Evolutionary conservation across 2,888 invertebrate genomes (phyloP).

Genomic region (Drosophila buzzatii): DNA sequence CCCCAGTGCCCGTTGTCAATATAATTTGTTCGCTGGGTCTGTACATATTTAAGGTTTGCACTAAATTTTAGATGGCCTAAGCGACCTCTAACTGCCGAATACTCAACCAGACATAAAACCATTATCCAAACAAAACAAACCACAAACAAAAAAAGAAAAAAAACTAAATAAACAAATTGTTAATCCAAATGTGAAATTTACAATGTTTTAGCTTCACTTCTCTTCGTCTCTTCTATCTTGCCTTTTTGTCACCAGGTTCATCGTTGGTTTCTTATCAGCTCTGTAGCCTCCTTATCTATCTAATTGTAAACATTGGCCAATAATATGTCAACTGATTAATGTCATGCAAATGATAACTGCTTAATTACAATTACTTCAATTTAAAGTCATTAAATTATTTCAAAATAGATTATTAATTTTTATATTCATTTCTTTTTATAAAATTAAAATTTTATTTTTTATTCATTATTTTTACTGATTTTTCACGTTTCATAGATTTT

Average conservation of each 20-base stretch:
- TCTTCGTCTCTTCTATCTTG: background rate
- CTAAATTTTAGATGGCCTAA: slow-evolving; percentile 7
- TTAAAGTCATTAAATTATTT: background rate
- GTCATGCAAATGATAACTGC: background rate
- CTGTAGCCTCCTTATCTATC: background rate
- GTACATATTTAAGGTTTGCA: slow-evolving; percentile 14
- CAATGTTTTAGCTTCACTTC: slow-evolving; percentile 7
- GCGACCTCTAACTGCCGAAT: slow-evolving; percentile 36
- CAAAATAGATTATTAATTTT: background rate
- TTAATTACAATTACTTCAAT: background rate
- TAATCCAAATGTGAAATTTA: slow-evolving; percentile 31
- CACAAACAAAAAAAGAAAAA: slow-evolving; percentile 9
- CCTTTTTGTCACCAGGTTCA: background rate
- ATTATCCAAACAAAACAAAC: slow-evolving; percentile 6
- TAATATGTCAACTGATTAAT: background rate
- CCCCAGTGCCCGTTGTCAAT: background rate
- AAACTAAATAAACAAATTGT: slow-evolving; percentile 26
- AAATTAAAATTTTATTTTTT: too few relatives aligned
- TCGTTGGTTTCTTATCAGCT: background rate
- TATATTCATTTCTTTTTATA: too few relatives aligned
- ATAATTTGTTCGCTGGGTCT: background rate
- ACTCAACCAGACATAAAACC: slow-evolving; percentile 33
- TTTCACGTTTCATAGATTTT: too few relatives aligned
- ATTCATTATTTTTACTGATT: too few relatives aligned
- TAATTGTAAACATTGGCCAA: background rate